Percentiles rank a stretch among this genome's conserved stretches.
phyloP scores from a whole-genome alignment of 2,888 invertebrate genomes.

The Dryocosmus kuriphilus region DNA sequence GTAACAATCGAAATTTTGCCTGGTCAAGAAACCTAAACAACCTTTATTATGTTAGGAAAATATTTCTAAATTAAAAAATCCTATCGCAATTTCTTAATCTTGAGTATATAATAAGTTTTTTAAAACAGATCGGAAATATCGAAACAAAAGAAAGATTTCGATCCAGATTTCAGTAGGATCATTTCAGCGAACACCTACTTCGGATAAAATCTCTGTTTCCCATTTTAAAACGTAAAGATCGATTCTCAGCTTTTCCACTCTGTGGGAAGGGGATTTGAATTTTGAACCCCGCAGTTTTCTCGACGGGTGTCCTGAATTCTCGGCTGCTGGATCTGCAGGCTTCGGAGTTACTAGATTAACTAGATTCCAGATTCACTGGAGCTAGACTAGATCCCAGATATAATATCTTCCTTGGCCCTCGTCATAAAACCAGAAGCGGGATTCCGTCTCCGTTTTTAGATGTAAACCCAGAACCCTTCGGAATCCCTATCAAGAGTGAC shows the following conservation, averaged over 20 bases:
- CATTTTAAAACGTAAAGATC: not conserved
- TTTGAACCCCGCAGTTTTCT: slow-evolving; percentile 24
- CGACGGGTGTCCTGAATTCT: slow-evolving; percentile 29
- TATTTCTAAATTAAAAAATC: not conserved
- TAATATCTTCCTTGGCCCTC: not conserved
- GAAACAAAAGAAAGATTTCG: not conserved
- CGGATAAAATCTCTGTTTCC: slow-evolving; percentile 33
- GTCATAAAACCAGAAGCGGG: slow-evolving; percentile 36
- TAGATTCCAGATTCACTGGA: not conserved
- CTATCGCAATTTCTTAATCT: too few species aligned
- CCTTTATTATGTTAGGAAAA: too few species aligned
- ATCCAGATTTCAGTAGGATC: not conserved
- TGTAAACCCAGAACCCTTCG: not conserved
- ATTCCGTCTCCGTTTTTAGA: slow-evolving; percentile 15
- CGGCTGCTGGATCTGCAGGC: not conserved
- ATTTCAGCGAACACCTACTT: slow-evolving; percentile 15
- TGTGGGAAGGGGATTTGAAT: slow-evolving; percentile 12
- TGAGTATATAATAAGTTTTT: not conserved
- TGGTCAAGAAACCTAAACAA: too few species aligned
- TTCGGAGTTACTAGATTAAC: not conserved
- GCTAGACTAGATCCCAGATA: too few species aligned
- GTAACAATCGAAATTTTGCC: too few species aligned
- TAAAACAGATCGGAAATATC: not conserved
- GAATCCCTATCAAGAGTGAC: not conserved
- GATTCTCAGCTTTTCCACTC: slow-evolving; percentile 36